phyloP scores from a whole-genome alignment of 2,888 invertebrate genomes.

The Micoletzkya japonica region DNA sequence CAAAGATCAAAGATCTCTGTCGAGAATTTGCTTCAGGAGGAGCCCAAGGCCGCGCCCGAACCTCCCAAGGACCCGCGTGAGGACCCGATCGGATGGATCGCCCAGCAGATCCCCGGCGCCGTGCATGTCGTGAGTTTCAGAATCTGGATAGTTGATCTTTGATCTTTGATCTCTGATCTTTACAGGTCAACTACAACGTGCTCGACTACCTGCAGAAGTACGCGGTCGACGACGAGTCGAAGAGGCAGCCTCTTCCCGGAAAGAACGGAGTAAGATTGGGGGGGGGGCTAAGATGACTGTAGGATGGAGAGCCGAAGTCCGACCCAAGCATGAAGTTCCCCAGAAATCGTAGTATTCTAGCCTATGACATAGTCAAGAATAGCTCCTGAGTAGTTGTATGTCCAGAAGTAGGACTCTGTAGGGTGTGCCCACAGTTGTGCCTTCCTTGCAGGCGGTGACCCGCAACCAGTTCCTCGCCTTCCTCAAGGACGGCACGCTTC shows the following conservation, averaged over 20 bases:
- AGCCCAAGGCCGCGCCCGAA: conserved; percentile 48
- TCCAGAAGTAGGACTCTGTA: background rate
- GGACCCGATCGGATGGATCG: conserved; percentile 57
- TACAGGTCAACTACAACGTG: conserved; percentile 56
- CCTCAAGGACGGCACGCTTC: conserved; percentile 55
- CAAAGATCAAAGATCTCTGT: conserved; percentile 17
- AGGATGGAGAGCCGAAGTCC: too few relatives aligned
- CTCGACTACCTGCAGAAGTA: conserved; percentile 53
- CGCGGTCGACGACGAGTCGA: conserved; percentile 51
- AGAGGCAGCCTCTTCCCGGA: conserved; percentile 51
- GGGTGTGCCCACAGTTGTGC: background rate
- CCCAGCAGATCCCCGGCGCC: conserved; percentile 56
- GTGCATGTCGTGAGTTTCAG: conserved; percentile 51
- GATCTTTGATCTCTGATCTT: conserved; percentile 5
- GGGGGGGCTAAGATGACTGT: too few relatives aligned
- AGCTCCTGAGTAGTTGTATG: background rate
- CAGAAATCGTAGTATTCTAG: too few relatives aligned
- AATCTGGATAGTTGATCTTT: too few relatives aligned
- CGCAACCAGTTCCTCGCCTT: conserved; percentile 57
- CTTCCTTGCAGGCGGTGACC: conserved; percentile 38
- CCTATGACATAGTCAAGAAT: background rate
- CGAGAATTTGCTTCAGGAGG: conserved; percentile 28
- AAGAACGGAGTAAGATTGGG: conserved; percentile 47
- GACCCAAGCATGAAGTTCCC: too few relatives aligned
- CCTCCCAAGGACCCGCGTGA: conserved; percentile 55